These are phyloP conservation scores for Meiosimyza platycephala DNA, from an alignment of 2,888 invertebrate species.

Conservation along the genomic window DNA sequence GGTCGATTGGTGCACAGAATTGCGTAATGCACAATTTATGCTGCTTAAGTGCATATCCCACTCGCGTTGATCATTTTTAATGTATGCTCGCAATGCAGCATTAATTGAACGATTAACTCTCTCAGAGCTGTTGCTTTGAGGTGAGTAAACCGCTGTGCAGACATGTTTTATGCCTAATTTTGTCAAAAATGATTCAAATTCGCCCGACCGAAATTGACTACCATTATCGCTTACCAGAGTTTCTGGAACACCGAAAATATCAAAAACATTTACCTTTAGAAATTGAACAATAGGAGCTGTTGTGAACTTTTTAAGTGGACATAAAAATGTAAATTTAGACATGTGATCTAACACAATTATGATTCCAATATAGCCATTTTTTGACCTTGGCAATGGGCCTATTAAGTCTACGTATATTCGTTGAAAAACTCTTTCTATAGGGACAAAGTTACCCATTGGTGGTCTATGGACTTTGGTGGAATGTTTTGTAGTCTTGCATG, in stretches of 20 bases:
- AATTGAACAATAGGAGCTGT: no score
- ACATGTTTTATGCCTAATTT: not conserved
- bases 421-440: not conserved
- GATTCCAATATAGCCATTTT: conserved; percentile 24
- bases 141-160: not conserved
- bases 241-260: no score
- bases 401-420: conserved; percentile 24
- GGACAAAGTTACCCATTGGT: conserved; percentile 21
- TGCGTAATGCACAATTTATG: conserved; percentile 14
- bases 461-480: conserved; percentile 35
- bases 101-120: conserved; percentile 16
- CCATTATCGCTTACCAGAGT: conserved; percentile 30
- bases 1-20: no score
- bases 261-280: no score
- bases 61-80: not conserved
- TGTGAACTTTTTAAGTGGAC: no score
- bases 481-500: conserved; percentile 27
- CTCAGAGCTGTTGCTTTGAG: conserved; percentile 5
- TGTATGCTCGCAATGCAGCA: conserved; percentile 2
- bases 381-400: conserved; percentile 24
- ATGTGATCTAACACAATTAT: conserved; percentile 13
- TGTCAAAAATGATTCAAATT: not conserved
- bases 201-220: conserved; percentile 31
- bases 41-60: conserved; percentile 14
- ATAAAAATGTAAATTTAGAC: no score